Conservation (phyloP, 2,797 vertebrate species). For the Channallabes apus region DNA sequence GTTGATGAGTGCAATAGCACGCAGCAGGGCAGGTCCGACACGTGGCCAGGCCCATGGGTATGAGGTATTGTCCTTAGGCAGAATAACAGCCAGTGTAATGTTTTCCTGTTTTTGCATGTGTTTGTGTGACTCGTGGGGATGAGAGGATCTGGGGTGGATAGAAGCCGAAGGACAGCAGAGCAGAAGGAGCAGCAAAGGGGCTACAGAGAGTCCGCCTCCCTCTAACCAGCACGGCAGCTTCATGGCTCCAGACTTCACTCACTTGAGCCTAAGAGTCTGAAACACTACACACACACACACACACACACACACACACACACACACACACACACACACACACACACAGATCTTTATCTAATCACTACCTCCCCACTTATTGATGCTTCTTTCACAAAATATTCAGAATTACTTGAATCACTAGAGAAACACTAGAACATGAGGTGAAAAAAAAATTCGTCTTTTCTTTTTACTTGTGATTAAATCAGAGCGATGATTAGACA, state of each 20-base stretch:
- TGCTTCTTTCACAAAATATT: neutral
- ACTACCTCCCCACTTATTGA: neutral
- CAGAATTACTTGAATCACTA: neutral
- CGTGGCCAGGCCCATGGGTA: constrained; percentile 95
- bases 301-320: constrained; percentile 22
- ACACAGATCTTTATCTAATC: neutral
- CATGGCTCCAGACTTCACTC: constrained; percentile 49
- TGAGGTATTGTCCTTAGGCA: constrained; percentile 79
- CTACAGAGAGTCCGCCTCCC: constrained; percentile 51
- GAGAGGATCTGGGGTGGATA: constrained; percentile 13
- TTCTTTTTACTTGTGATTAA: neutral
- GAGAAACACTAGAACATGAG: neutral
- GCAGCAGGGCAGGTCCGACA: constrained; percentile 81
- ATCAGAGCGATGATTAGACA: neutral
- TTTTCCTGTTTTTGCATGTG: constrained; percentile 46
- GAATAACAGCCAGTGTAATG: constrained; percentile 84
- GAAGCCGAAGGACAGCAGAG: constrained; percentile 28
- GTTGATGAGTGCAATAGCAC: constrained; percentile 75
- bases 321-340: constrained; percentile 19
- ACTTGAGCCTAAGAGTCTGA: constrained; percentile 10
- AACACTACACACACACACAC: constrained; percentile 28
- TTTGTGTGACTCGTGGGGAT: constrained; percentile 26
- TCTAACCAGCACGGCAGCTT: constrained; percentile 54
- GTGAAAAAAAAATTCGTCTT: neutral
- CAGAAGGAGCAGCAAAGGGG: constrained; percentile 41